phyloP scores from a whole-genome alignment of 2,797 vertebrate species.

The Myotis vivesi region DNA sequence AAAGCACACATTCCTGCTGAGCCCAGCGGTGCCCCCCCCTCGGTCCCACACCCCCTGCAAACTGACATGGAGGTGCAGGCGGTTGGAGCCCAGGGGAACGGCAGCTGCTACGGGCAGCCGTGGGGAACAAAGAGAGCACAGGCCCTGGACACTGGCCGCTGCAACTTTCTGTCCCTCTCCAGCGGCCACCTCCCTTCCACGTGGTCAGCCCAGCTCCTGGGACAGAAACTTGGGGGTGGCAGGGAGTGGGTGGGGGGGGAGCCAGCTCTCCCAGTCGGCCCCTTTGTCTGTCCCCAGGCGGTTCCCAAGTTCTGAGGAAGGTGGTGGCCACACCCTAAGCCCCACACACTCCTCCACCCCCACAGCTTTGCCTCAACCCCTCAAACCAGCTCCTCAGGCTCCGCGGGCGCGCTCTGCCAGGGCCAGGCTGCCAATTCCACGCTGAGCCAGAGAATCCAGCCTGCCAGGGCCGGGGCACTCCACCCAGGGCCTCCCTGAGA shows the following conservation, averaged over 20 bases:
- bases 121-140: not conserved
- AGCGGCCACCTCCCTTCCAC: not conserved
- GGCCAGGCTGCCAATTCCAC: not conserved
- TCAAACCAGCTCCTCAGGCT: slow-evolving; percentile 75
- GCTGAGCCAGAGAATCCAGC: slow-evolving; percentile 1
- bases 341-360: slow-evolving; percentile 58
- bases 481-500: not conserved
- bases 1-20: not conserved
- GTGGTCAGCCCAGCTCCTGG: not conserved
- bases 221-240: not conserved
- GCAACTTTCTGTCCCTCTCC: not conserved
- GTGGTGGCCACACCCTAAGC: slow-evolving; percentile 57
- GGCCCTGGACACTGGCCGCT: not conserved
- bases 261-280: slow-evolving; percentile 59
- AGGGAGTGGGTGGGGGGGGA: not conserved
- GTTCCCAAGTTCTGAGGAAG: slow-evolving; percentile 72
- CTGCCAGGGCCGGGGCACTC: not conserved
- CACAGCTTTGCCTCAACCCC: slow-evolving; percentile 50
- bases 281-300: slow-evolving; percentile 56
- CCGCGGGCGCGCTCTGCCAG: not conserved
- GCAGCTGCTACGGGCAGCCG: not conserved
- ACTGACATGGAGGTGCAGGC: no score
- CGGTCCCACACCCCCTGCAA: no score
- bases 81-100: not conserved
- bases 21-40: no score